Percentiles rank a stretch among this genome's conserved stretches.
These are phyloP conservation scores for Mesorhabditis spiculigera DNA, from an alignment of 2,888 invertebrate genomes.

Conservation along the genomic window DNA sequence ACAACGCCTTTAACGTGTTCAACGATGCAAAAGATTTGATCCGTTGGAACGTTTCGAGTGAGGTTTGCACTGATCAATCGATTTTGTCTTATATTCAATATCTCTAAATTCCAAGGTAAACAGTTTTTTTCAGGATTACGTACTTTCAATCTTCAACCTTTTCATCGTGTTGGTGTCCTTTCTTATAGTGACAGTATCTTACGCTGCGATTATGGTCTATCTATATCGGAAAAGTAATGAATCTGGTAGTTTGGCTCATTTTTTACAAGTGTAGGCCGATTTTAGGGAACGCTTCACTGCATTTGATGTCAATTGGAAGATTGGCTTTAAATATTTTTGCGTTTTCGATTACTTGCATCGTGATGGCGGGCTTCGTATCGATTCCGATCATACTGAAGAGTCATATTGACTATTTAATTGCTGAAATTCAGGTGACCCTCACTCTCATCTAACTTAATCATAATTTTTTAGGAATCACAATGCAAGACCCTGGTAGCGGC, in stretches of 20 bases:
- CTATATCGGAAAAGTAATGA: constrained; percentile 21
- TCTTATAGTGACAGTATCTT: constrained; percentile 22
- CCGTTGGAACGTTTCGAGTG: constrained; percentile 21
- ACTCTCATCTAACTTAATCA: background rate
- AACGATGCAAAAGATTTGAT: constrained; percentile 29
- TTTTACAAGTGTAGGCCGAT: background rate
- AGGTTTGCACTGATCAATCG: background rate
- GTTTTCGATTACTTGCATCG: constrained; percentile 29
- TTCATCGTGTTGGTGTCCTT: constrained; percentile 28
- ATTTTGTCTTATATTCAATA: background rate
- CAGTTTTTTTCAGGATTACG: constrained; percentile 21
- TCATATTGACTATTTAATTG: constrained; percentile 27
- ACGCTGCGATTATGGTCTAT: constrained; percentile 30
- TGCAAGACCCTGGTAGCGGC: constrained; percentile 23
- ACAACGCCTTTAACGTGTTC: constrained; percentile 37
- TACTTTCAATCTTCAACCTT: constrained; percentile 30
- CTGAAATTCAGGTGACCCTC: constrained; percentile 17
- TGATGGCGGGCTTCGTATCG: constrained; percentile 31
- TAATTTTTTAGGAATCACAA: constrained; percentile 12
- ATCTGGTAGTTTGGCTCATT: constrained; percentile 15
- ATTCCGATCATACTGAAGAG: constrained; percentile 28
- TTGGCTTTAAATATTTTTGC: constrained; percentile 29
- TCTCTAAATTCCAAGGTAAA: background rate
- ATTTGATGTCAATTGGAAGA: constrained; percentile 23
- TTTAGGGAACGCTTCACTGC: constrained; percentile 25